Evolutionary conservation across 2,888 invertebrate species (phyloP).

Genomic region (Macaria liturata): DNA sequence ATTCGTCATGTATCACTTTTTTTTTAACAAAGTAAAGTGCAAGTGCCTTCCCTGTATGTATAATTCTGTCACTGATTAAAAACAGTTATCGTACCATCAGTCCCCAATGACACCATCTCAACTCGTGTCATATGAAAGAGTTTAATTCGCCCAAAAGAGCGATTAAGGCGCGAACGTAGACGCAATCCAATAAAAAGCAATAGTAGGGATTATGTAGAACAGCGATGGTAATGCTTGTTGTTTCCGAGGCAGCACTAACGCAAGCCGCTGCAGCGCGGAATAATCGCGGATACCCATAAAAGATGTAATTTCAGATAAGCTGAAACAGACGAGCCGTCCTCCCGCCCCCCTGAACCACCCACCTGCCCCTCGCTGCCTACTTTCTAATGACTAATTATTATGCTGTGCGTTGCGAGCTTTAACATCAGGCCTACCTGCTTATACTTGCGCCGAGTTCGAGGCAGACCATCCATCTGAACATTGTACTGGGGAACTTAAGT

Average conservation of each 20-base stretch:
- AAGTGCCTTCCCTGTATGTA: too few species aligned
- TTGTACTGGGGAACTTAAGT: conserved; percentile 28
- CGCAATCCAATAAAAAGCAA: conserved; percentile 75
- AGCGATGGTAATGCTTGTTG: conserved; percentile 76
- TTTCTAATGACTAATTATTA: conserved; percentile 84
- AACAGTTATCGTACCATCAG: too few species aligned
- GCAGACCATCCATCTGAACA: conserved; percentile 60
- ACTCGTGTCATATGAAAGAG: conserved; percentile 44
- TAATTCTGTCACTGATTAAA: too few species aligned
- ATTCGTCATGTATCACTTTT: too few species aligned
- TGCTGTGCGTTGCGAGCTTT: conserved; percentile 82
- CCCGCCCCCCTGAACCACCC: conserved; percentile 45
- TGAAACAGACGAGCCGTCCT: conserved; percentile 82
- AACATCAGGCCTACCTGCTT: conserved; percentile 70
- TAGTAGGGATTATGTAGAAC: conserved; percentile 79
- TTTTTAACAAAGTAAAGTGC: too few species aligned
- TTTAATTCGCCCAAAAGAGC: conserved; percentile 51
- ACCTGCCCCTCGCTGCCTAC: conserved; percentile 71
- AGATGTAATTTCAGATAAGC: conserved; percentile 84
- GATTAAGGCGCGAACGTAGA: conserved; percentile 63
- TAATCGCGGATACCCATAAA: conserved; percentile 84
- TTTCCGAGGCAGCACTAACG: conserved; percentile 77
- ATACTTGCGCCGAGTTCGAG: conserved; percentile 54
- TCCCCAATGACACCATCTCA: too few species aligned
- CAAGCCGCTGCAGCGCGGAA: conserved; percentile 82